Conservation (phyloP, 2,113 vertebrate species). For the Sapayoa aenigma region DNA sequence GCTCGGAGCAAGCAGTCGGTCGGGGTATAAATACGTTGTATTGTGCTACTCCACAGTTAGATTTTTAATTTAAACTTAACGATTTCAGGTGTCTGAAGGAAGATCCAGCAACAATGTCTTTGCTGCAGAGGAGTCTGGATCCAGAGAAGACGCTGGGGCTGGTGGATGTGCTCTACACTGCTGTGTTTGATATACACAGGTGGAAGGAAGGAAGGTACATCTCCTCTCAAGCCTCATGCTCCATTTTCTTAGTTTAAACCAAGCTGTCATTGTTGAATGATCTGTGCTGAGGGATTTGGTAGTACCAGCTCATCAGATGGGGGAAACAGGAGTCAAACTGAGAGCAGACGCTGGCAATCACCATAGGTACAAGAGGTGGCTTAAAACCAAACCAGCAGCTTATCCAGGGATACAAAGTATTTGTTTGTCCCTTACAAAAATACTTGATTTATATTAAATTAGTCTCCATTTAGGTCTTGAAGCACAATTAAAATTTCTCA, state of each 20-base stretch:
- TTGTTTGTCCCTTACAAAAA: not conserved
- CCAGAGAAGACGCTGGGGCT: conserved; percentile 96
- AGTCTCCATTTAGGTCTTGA: not conserved
- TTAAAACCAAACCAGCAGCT: not conserved
- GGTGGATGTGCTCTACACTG: conserved; percentile 95
- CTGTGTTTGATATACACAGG: conserved; percentile 88
- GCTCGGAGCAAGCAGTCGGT: no score
- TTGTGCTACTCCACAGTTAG: no score
- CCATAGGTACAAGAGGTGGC: not conserved
- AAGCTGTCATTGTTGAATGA: not conserved
- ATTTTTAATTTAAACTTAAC: not conserved
- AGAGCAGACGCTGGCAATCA: not conserved
- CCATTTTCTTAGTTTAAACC: not conserved
- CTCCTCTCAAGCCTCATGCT: not conserved
- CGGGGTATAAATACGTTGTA: no score
- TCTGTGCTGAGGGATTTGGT: not conserved
- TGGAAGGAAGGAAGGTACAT: conserved; percentile 92
- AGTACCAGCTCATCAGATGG: not conserved
- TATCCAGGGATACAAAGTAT: not conserved
- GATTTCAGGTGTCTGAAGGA: conserved; percentile 94
- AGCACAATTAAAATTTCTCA: not conserved
- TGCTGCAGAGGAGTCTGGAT: conserved; percentile 95
- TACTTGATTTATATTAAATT: not conserved
- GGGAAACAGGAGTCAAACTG: not conserved
- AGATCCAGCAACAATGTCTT: conserved; percentile 97